These are phyloP conservation scores for Pedionomus torquatus DNA, from an alignment of 2,113 vertebrate genomes.

Conservation along the genomic window DNA sequence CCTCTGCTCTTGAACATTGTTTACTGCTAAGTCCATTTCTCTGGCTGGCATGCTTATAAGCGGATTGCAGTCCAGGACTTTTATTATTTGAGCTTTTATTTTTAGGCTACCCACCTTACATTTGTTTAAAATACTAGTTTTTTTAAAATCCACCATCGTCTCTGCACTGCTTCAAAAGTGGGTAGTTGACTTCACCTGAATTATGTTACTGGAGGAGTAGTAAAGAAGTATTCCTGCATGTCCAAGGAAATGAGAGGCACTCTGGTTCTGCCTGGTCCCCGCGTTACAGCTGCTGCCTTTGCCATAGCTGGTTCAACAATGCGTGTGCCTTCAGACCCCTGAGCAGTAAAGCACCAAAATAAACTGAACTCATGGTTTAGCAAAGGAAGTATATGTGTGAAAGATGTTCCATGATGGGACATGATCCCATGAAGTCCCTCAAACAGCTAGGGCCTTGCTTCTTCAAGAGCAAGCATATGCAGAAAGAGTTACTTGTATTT, in stretches of 20 bases:
- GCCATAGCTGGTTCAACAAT: neutral
- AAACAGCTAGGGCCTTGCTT: neutral
- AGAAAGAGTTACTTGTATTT: neutral
- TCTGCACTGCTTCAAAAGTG: neutral
- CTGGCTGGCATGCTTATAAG: accelerated
- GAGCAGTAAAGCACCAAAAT: neutral
- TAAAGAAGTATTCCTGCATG: accelerated
- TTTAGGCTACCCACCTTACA: neutral
- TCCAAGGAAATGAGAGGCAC: neutral
- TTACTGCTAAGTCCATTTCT: too few relatives aligned
- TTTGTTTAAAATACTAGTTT: neutral
- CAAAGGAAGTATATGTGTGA: neutral
- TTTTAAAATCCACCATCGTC: neutral
- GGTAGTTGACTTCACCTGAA: neutral
- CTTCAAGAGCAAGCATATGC: neutral
- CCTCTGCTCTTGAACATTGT: neutral
- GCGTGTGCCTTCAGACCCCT: neutral
- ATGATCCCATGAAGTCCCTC: neutral
- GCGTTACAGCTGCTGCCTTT: neutral
- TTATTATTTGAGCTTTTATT: neutral
- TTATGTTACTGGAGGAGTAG: neutral
- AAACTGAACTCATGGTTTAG: accelerated
- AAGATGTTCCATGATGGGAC: neutral
- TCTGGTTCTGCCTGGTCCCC: neutral
- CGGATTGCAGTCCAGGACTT: too few relatives aligned